Conservation (phyloP, 2,113 vertebrate genomes). For the Columba janthina region DNA sequence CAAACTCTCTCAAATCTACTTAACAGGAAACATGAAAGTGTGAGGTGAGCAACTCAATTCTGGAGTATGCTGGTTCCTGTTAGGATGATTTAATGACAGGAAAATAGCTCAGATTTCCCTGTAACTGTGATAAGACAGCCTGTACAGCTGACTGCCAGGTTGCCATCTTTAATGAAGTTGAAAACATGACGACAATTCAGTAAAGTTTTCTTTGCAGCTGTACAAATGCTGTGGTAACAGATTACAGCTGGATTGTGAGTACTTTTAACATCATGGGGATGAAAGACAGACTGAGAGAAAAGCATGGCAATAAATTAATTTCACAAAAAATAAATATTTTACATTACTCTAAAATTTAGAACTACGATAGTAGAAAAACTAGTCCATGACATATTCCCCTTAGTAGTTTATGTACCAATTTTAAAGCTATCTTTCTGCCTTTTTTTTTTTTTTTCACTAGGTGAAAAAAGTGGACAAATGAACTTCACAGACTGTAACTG, state of each 20-base stretch:
- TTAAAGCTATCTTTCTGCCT: neutral
- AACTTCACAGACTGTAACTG: neutral
- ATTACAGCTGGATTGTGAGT: conserved; percentile 57
- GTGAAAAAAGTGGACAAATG: neutral
- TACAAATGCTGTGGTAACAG: conserved; percentile 57
- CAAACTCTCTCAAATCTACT: neutral
- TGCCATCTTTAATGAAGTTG: conserved; percentile 71
- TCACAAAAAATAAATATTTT: neutral
- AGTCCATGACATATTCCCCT: neutral
- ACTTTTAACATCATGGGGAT: conserved; percentile 40
- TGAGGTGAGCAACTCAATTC: neutral
- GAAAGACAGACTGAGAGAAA: neutral
- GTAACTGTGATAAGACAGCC: neutral
- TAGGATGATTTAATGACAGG: conserved; percentile 27
- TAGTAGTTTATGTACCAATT: neutral
- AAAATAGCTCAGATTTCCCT: conserved; percentile 24
- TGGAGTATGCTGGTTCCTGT: neutral
- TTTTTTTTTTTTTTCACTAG: neutral
- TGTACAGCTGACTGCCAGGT: conserved; percentile 59
- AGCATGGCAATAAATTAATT: conserved; percentile 30
- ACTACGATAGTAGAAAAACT: neutral
- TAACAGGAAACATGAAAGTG: neutral
- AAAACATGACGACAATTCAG: conserved; percentile 65
- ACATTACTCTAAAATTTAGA: neutral
- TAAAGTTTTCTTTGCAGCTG: conserved; percentile 62